Evolutionary conservation across 2,797 vertebrate genomes (phyloP).

Genomic region (Acanthornis magna): DNA sequence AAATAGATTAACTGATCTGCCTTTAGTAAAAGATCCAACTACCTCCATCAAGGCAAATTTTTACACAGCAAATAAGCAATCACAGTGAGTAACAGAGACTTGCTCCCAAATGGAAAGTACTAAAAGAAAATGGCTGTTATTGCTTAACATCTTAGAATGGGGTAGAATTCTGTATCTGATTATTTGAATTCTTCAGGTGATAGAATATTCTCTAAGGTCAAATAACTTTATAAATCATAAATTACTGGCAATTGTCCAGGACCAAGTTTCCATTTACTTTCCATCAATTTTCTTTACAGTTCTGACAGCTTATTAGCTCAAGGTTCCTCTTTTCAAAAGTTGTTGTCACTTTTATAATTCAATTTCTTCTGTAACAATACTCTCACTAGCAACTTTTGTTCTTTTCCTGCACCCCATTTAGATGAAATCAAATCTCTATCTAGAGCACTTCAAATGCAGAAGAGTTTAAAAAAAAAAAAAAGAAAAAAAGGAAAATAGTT

Average conservation of each 20-base stretch:
- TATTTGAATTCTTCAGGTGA: neutral
- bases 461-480: neutral
- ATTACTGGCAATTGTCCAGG: neutral
- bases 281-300: neutral
- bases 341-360: neutral
- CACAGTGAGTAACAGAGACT: neutral
- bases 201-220: neutral
- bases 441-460: neutral
- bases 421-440: neutral
- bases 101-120: neutral
- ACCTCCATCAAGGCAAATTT: neutral
- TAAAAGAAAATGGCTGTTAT: neutral
- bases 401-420: neutral
- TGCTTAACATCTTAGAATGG: neutral
- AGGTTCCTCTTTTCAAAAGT: neutral
- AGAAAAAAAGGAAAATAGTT: neutral
- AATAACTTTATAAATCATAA: neutral
- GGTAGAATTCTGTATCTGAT: neutral
- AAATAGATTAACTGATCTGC: neutral
- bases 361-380: neutral
- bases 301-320: neutral
- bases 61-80: neutral
- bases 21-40: neutral
- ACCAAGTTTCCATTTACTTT: slow-evolving; percentile 5
- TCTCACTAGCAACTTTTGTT: neutral